Evolutionary conservation across 2,113 vertebrate species (phyloP).

Genomic region (Pseudorasbora parva): DNA sequence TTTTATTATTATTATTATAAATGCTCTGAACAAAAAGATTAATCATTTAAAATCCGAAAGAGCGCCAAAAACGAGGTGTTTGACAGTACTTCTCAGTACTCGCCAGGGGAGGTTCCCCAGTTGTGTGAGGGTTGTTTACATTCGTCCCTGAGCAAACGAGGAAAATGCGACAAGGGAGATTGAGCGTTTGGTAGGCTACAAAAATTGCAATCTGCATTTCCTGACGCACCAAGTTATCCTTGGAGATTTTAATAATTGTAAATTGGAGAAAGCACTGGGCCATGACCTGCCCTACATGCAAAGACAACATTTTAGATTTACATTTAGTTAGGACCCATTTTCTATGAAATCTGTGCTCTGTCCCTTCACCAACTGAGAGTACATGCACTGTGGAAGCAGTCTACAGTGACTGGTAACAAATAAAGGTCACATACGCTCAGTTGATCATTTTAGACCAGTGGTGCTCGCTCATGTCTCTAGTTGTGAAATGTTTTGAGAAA

Average conservation of each 20-base stretch:
- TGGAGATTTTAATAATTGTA: constrained; percentile 8
- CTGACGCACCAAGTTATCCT: not conserved
- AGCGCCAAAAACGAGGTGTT: not conserved
- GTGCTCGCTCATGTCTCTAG: not conserved
- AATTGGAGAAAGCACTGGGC: not conserved
- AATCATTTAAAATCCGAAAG: not conserved
- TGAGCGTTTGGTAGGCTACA: not conserved
- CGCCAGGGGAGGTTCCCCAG: too few species aligned
- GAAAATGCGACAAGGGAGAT: not conserved
- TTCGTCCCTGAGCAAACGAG: not conserved
- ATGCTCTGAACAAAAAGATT: not conserved
- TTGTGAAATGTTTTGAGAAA: not conserved
- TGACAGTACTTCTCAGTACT: too few species aligned
- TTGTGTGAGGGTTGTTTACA: not conserved
- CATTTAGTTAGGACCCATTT: not conserved
- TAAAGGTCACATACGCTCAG: too few species aligned
- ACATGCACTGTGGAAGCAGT: not conserved
- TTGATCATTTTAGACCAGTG: not conserved
- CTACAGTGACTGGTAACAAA: not conserved
- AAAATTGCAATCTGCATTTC: not conserved
- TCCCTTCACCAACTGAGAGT: not conserved
- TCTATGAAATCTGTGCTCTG: not conserved
- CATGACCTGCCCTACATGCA: not conserved
- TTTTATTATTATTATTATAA: too few species aligned
- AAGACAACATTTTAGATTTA: not conserved